Conservation (phyloP, 2,113 vertebrate species). For the Apodemus sylvaticus region DNA sequence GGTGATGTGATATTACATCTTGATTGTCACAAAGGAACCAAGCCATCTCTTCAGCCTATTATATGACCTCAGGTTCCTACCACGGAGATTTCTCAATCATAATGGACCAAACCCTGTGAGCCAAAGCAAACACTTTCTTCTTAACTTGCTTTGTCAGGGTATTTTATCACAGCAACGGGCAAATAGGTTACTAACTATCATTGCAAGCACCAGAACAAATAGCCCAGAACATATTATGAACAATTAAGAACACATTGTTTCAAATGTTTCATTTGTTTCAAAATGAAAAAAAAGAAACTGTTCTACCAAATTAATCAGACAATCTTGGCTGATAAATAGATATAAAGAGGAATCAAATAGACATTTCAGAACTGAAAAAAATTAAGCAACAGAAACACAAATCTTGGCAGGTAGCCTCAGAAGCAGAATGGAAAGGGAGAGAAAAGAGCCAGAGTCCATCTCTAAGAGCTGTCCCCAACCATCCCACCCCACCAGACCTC, state of each 20-base stretch:
- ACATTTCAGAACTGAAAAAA: background rate
- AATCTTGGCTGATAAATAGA: background rate
- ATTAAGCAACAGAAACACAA: background rate
- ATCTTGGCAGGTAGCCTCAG: background rate
- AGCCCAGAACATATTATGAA: no score
- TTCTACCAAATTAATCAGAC: background rate
- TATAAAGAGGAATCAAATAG: background rate
- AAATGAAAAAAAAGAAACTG: background rate
- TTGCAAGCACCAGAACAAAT: background rate
- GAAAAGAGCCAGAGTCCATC: background rate
- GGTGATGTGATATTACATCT: background rate
- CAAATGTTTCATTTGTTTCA: no score
- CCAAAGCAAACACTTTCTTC: background rate
- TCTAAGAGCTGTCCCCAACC: no score
- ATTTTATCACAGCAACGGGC: background rate
- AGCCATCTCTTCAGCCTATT: background rate
- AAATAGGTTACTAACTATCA: background rate
- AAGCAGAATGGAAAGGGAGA: background rate
- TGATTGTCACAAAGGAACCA: background rate
- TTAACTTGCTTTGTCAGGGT: background rate
- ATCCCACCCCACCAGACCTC: no score
- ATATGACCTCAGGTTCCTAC: background rate
- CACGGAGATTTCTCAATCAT: background rate
- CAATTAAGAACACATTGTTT: background rate
- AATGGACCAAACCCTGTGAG: background rate